Conservation (phyloP, 2,797 vertebrate genomes). For the Vireo griseus region DNA sequence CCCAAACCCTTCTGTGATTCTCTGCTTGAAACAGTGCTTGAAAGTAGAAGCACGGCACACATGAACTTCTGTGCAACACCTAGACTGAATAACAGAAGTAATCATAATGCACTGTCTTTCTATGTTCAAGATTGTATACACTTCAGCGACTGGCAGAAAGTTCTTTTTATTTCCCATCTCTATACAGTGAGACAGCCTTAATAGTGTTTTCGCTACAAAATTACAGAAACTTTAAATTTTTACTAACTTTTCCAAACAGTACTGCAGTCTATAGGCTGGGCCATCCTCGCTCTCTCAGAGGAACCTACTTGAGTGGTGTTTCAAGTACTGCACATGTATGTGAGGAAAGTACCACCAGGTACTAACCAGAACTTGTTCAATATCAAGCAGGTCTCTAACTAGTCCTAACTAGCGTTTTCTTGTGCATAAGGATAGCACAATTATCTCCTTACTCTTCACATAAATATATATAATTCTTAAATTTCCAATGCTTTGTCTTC, state of each 20-base stretch:
- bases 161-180: not conserved
- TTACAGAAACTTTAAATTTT: not conserved
- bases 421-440: not conserved
- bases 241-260: not conserved
- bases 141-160: not conserved
- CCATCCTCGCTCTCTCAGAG: not conserved
- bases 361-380: not conserved
- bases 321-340: not conserved
- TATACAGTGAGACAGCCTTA: not conserved
- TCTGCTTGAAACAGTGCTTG: not conserved
- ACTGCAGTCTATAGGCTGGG: not conserved
- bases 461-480: not conserved
- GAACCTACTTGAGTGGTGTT: not conserved
- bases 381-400: not conserved
- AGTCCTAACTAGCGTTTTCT: not conserved
- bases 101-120: not conserved
- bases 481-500: not conserved
- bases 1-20: not conserved
- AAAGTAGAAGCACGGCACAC: not conserved
- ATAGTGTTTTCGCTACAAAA: not conserved
- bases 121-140: rapidly evolving
- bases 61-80: not conserved
- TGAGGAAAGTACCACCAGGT: not conserved
- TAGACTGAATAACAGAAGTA: not conserved
- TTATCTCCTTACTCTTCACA: not conserved